These are phyloP conservation scores for Vollenhovia emeryi DNA, from an alignment of 1,140 invertebrate genomes.

Conservation along the genomic window DNA sequence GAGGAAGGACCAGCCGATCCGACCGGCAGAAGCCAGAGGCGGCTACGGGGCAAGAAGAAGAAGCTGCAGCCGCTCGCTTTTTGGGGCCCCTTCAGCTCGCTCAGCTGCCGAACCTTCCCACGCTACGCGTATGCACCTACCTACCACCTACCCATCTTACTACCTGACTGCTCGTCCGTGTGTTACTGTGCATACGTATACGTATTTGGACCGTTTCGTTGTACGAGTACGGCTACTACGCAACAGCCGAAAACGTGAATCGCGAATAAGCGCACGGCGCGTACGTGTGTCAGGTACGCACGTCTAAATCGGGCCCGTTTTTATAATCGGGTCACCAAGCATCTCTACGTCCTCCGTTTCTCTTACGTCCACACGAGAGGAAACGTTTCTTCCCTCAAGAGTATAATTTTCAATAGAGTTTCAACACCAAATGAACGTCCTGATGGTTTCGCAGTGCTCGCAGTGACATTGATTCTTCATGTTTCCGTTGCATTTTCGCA, in stretches of 20 bases:
- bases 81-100: conserved; percentile 73
- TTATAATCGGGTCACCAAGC: conserved; percentile 36
- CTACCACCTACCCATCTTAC: conserved; percentile 72
- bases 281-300: background rate
- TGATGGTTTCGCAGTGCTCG: background rate
- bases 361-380: background rate
- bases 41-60: conserved; percentile 71
- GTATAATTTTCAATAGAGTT: conserved; percentile 1
- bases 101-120: conserved; percentile 85
- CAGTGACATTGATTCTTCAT: too few relatives aligned
- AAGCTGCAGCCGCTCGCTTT: conserved; percentile 79
- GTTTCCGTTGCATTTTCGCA: background rate
- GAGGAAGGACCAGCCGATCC: conserved; percentile 59
- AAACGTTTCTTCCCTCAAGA: background rate
- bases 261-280: conserved; percentile 5
- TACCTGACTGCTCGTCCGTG: conserved; percentile 74
- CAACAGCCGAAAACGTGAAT: conserved; percentile 25
- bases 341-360: background rate
- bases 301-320: conserved; percentile 9
- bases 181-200: conserved; percentile 39
- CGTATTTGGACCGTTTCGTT: background rate
- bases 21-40: conserved; percentile 70
- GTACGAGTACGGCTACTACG: background rate
- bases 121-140: conserved; percentile 81
- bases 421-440: background rate